Conservation (phyloP, 2,113 vertebrate genomes). For the Sander lucioperca region DNA sequence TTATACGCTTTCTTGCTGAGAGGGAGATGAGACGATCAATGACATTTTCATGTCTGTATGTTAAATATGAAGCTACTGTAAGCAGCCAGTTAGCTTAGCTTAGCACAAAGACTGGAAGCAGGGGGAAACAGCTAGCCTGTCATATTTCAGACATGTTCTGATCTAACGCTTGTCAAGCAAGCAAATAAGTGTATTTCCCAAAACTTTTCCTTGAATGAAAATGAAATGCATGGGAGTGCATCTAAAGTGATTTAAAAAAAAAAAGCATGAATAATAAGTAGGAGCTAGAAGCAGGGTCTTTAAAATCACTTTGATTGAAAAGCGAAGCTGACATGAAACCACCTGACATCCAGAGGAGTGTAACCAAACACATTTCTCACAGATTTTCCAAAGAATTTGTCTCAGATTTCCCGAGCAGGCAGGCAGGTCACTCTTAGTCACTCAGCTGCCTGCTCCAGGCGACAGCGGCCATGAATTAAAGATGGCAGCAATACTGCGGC, state of each 20-base stretch:
- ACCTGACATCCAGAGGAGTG: slow-evolving; percentile 48
- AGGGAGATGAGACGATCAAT: not conserved
- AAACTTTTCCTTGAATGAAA: slow-evolving; percentile 3
- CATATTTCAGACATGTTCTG: not conserved
- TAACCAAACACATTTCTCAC: slow-evolving; percentile 56
- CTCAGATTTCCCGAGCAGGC: slow-evolving; percentile 51
- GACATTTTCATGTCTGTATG: not conserved
- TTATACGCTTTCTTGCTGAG: not conserved
- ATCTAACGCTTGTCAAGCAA: slow-evolving; percentile 1
- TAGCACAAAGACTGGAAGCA: not conserved
- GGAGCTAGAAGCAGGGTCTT: slow-evolving; percentile 13
- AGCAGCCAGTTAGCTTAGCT: slow-evolving; percentile 3
- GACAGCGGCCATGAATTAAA: slow-evolving; percentile 78
- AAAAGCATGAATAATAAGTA: slow-evolving; percentile 47
- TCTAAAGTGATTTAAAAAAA: slow-evolving; percentile 3
- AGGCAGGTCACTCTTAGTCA: slow-evolving; percentile 69
- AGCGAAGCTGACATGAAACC: slow-evolving; percentile 44
- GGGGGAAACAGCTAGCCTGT: not conserved
- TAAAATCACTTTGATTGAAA: slow-evolving; percentile 49
- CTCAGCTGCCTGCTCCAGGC: slow-evolving; percentile 68
- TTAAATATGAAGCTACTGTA: not conserved
- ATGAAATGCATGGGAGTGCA: slow-evolving; percentile 23
- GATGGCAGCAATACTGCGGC: slow-evolving; percentile 70
- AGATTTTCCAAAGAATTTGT: slow-evolving; percentile 46
- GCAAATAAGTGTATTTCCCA: not conserved